Evolutionary conservation across 2,888 invertebrate genomes (phyloP).

Genomic region (Siphonodentalium dalli): DNA sequence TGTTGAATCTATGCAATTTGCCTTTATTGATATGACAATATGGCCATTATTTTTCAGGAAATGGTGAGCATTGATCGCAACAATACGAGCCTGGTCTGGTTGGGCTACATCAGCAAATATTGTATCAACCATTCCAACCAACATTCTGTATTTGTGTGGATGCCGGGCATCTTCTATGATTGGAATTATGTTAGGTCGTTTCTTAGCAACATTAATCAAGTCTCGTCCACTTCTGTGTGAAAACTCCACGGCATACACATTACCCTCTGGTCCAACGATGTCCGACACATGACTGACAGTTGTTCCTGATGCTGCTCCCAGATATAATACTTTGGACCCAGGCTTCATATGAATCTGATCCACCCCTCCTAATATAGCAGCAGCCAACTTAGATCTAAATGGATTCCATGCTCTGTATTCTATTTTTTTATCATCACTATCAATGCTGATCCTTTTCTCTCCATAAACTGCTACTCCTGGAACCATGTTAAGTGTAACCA

Average conservation of each 20-base stretch:
- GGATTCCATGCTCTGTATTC: constrained; percentile 99
- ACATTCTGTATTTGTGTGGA: constrained; percentile 98
- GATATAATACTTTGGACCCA: constrained; percentile 91
- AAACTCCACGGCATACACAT: constrained; percentile 99
- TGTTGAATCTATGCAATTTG: constrained; percentile 97
- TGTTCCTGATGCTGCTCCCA: constrained; percentile 98
- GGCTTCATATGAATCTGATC: constrained; percentile 97
- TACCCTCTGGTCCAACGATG: constrained; percentile 95
- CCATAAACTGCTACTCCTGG: constrained; percentile 98
- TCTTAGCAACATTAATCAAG: constrained; percentile 97
- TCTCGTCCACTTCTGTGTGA: constrained; percentile 95
- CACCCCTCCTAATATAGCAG: constrained; percentile 96
- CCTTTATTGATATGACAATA: constrained; percentile 98
- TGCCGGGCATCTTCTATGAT: constrained; percentile 99
- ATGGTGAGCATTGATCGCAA: constrained; percentile 92
- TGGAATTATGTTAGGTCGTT: constrained; percentile 97
- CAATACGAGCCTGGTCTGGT: constrained; percentile 98
- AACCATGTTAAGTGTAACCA: constrained; percentile 93
- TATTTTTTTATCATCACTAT: constrained; percentile 77
- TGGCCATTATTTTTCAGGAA: constrained; percentile 97
- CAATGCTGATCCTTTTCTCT: constrained; percentile 95
- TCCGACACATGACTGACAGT: constrained; percentile 99
- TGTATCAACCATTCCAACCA: constrained; percentile 97
- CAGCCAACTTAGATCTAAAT: constrained; percentile 97
- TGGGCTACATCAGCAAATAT: constrained; percentile 99